Evolutionary conservation across 23 tunicate genomes (phyloP), one percentile per base, ranked within the genome.

Genomic region (Phallusia fumigata): DNA sequence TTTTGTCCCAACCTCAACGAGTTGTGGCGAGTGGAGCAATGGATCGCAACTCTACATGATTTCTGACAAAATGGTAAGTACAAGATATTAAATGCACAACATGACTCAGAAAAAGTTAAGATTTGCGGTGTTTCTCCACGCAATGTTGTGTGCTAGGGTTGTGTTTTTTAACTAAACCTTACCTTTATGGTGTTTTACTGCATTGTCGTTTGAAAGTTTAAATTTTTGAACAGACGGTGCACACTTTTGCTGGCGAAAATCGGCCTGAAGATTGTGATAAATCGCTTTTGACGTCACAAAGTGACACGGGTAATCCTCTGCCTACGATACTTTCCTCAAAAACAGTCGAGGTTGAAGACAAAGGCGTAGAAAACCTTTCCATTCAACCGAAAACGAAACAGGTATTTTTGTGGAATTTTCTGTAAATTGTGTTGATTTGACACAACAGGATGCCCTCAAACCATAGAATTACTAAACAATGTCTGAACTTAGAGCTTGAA

Each of bases 21-120:
- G 35, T 18, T 15, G 19, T 26, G 26, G 12, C 18, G 22, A 18
- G 18, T 77, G 80, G 80, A 15, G 28, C 49, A 18, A 19, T 18
- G 35, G 35, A 19, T 77, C 80, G 5, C 80, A 77, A 36, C 53
- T 77, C 28, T 77, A 77, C 80, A 77, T 77, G 80, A 77, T 77
- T 35, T 77, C 80, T 10, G 47, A 77, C 53, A 35, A 77, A 77
- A 77, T 77, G 80, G 80, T 77, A 40, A 77, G n/a, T n/a, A n/a
- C n/a, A n/a, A n/a, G n/a, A n/a, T n/a, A n/a, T n/a, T n/a, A n/a
- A n/a, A n/a, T n/a, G n/a, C n/a, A n/a, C n/a, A n/a, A n/a, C 10
- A 40, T 3, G 47, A 40, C 47, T 40, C 8, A 40, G 47, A 40
- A 40, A 40, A 40, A 40, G 47, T 40, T 40, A 40, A 3, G 10